A percentile compares a stretch with the other conserved stretches of the same genome.
phyloP scores from a whole-genome alignment of 2,113 vertebrate species.

The Cochlearius cochlearius region DNA sequence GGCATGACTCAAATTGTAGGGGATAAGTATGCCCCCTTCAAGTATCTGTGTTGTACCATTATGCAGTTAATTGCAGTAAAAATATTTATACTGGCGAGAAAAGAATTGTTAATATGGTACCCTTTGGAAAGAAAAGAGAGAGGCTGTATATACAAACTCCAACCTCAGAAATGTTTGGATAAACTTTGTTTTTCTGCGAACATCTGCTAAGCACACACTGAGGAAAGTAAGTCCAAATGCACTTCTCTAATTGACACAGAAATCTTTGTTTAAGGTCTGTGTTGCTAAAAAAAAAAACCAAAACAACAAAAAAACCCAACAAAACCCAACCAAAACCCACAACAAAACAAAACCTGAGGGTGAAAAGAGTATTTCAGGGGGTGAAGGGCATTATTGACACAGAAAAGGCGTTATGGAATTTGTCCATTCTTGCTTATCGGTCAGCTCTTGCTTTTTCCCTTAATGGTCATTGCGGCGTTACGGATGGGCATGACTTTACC shows the following conservation, averaged over 20 bases:
- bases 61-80: conserved; percentile 80
- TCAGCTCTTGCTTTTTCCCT: not conserved
- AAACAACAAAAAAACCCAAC: not conserved
- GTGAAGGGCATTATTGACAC: not conserved
- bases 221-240: conserved; percentile 29
- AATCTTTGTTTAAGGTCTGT: not conserved
- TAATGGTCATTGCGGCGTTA: accelerated
- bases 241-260: conserved; percentile 19
- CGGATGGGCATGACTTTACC: accelerated
- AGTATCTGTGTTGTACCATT: conserved; percentile 55
- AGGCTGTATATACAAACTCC: conserved; percentile 69
- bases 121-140: conserved; percentile 74
- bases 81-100: conserved; percentile 82
- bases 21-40: conserved; percentile 45
- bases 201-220: conserved; percentile 67
- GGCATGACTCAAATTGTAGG: conserved; percentile 62
- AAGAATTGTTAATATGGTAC: conserved; percentile 80
- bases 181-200: conserved; percentile 72
- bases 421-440: not conserved
- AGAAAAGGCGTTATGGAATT: not conserved
- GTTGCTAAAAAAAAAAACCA: not conserved
- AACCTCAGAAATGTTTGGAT: conserved; percentile 74
- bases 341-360: not conserved
- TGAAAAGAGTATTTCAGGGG: not conserved
- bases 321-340: too few relatives aligned